Base-by-base conservation (phyloP, 2,113 vertebrate species). In the Entomyzon cyanotis region DNA sequence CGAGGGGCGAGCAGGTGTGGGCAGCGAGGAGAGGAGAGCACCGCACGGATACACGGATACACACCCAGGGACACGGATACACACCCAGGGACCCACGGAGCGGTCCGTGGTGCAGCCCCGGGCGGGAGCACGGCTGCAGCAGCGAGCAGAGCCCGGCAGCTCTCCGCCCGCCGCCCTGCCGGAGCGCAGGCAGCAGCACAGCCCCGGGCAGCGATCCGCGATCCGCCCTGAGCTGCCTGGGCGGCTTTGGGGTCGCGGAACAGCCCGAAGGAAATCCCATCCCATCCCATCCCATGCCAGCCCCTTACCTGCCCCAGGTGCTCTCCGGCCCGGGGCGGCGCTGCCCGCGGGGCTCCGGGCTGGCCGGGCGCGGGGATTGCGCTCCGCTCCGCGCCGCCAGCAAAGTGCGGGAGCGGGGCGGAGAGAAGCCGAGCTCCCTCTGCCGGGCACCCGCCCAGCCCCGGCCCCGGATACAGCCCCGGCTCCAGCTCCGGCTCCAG, bases 41-140 rank as follows among this genome's bases (percentile, higher is more conserved):
- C 11, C 18, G 4, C 23, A 83, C 80, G 0, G 1, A 8, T 37
- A 7, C 50, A 56, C 19, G 37, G 37, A 37, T 10, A 37, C 37
- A 37, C 37, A 37, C 37, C 37, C 37, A 37, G 37, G 37, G 37
- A 37, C 37, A 37, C 37, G 37, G 37, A 37, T 10, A 37, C 37
- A 37, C 37, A 37, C 37, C 37, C 37, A 37, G 37, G 37, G 37
- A 37, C 37, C 8, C 37, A 6, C 14, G 5, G 67, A 16, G 39
- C 22, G 23, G 25, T n/a, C 2, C 6, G 12, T 0, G 62, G 0
- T 2, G 2, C 0, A 5, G 4, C 73, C 39, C n/a, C 68, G 2
- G 13, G 74, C 30, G 19, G 42, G 5, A 21, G 25, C 4, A n/a
- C 8, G 44, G 41, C 87, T 5, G 52, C 55, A 10, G 63, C 58